Percentiles rank a stretch among this genome's conserved stretches.
phyloP scores from a whole-genome alignment of 2,888 invertebrate species.

The Acleris emargana region DNA sequence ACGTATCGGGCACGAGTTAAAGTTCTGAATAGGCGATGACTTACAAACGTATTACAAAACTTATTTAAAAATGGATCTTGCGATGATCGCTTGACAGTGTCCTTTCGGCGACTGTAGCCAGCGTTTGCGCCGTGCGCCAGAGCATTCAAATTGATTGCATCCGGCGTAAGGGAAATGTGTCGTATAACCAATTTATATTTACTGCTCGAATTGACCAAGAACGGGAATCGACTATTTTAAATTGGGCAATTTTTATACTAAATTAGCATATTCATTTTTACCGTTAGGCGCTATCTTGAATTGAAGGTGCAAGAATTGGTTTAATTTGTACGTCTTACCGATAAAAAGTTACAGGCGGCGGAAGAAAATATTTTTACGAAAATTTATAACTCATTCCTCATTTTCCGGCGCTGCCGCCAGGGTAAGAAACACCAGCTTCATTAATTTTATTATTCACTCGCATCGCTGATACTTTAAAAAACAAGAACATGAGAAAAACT shows the following conservation, averaged over 20 bases:
- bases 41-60: background rate
- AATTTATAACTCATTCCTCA: no score
- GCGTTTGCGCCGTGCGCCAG: conserved; percentile 62
- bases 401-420: no score
- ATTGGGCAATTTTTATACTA: background rate
- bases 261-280: no score
- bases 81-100: conserved; percentile 56
- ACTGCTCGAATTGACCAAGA: conserved; percentile 74
- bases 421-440: no score
- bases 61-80: conserved; percentile 33
- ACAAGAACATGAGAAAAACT: no score
- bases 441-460: no score
- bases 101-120: conserved; percentile 63
- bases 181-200: conserved; percentile 80
- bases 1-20: background rate
- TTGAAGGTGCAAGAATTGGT: no score
- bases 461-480: no score
- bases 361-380: no score
- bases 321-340: no score
- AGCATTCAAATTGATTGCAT: conserved; percentile 78
- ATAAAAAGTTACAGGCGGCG: no score
- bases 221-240: conserved; percentile 45
- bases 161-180: conserved; percentile 82
- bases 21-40: conserved; percentile 1
- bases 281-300: no score